Percentiles rank a stretch among this genome's conserved stretches.
Conservation (phyloP, 2,113 vertebrate genomes). For the Phylloscopus whistleri region DNA sequence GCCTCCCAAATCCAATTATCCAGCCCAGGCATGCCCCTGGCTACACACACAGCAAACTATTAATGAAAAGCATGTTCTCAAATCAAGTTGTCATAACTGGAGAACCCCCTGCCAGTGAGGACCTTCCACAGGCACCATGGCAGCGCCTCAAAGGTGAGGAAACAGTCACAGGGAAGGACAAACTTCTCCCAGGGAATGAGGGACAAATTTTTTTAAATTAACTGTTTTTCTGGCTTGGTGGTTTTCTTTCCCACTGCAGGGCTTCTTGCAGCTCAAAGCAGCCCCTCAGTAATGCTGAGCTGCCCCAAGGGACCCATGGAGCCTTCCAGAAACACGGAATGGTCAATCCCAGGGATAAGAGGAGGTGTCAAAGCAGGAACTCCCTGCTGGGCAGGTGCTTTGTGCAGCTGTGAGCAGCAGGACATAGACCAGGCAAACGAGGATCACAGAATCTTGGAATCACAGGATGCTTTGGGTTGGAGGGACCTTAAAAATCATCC, state of each 20-base stretch:
- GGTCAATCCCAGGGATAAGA: not conserved
- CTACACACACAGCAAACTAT: not conserved
- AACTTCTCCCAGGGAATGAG: not conserved
- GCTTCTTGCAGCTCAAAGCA: not conserved
- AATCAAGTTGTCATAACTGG: not conserved
- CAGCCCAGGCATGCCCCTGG: not conserved
- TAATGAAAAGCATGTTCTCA: not conserved
- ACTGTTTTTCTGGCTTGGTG: not conserved
- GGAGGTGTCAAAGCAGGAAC: not conserved
- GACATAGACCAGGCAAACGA: not conserved
- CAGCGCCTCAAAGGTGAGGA: not conserved
- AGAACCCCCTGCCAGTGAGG: not conserved
- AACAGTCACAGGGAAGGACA: not conserved
- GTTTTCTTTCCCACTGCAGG: not conserved
- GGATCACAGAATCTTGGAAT: not conserved
- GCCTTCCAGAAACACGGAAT: not conserved
- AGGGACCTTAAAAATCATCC: not conserved
- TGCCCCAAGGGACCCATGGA: not conserved
- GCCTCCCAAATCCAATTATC: not conserved
- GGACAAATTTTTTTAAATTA: not conserved
- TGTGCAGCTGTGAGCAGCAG: not conserved
- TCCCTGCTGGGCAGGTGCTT: not conserved
- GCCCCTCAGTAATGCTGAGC: not conserved
- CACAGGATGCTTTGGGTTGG: not conserved
- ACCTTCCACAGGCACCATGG: rapidly evolving